These are phyloP conservation scores for Lasioglossum oenotherae DNA, from an alignment of 2,888 invertebrate species.

Conservation along the genomic window DNA sequence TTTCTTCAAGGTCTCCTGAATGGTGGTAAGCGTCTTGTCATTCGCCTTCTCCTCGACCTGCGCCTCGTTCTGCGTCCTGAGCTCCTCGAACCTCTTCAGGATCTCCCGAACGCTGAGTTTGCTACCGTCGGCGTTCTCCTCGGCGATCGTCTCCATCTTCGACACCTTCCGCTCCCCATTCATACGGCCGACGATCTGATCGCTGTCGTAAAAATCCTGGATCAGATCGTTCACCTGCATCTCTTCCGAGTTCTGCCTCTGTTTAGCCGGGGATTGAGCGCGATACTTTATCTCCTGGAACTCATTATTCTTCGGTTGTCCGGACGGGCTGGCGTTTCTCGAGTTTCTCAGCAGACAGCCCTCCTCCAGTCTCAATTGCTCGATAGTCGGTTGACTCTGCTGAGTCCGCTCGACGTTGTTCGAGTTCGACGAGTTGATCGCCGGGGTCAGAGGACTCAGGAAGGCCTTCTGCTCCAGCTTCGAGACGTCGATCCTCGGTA, in stretches of 20 bases:
- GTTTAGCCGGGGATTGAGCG: constrained; percentile 53
- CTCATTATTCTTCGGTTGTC: constrained; percentile 11
- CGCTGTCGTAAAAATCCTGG: constrained; percentile 79
- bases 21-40: constrained; percentile 82
- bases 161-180: constrained; percentile 77
- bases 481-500: constrained; percentile 81
- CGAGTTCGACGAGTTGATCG: constrained; percentile 35
- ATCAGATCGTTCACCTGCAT: constrained; percentile 77
- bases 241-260: constrained; percentile 71
- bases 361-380: constrained; percentile 80
- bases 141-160: constrained; percentile 92
- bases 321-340: constrained; percentile 62
- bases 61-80: constrained; percentile 82
- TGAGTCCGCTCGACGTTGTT: constrained; percentile 30
- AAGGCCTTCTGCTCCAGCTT: constrained; percentile 77
- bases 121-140: constrained; percentile 90
- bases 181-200: constrained; percentile 70
- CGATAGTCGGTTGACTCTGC: constrained; percentile 77
- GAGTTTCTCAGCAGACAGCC: constrained; percentile 77
- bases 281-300: constrained; percentile 27
- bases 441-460: constrained; percentile 46
- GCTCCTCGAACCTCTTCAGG: constrained; percentile 91
- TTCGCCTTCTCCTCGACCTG: constrained; percentile 76
- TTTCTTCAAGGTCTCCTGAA: constrained; percentile 84
- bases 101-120: constrained; percentile 94